Evolutionary conservation across 2,888 invertebrate species (phyloP), one percentile per base, ranked within the genome.

Genomic region (Watsonalla cultraria): DNA sequence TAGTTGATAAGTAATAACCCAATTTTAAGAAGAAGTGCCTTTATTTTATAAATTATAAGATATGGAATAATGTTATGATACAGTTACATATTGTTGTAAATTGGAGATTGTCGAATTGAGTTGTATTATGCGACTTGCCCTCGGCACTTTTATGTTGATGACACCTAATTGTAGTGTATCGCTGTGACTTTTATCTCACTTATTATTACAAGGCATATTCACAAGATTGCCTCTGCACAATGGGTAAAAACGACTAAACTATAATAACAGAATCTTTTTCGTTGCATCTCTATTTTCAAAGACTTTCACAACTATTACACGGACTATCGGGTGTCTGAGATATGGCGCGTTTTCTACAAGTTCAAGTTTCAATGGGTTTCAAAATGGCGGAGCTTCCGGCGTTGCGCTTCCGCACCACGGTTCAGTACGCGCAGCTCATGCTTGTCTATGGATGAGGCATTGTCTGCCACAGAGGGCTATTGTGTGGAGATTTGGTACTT

Each of bases 331-430:
- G 61, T 64, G 61, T 56, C 64, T 60, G 45, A 55, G 54, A 53
- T 60, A 59, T 48, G 54, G 37, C 55, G 53, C 54, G 57, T 65
- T 55, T 47, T 57, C 54, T 56, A 64, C 60, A 66, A 68, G 68
- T 68, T 68, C 68, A 68, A 63, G 68, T 68, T 68, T 68, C 65
- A 68, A 60, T 64, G 60, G 57, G 37, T 49, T 49, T 15, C 60
- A 61, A 66, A 63, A 69, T 69, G 68, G 64, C 62, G 61, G 51
- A 60, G 49, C 58, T 57, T 61, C 63, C 65, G 64, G 51, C 51
- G 45, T 65, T 55, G 65, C 60, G 65, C 45, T 37, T 53, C 46
- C 53, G 53, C 24, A 45, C n/a, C 13, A 33, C 45, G 37, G 33
- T 67, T 67, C 66, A 67, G 62, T 64, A 54, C 61, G 65, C 68